Evolutionary conservation across 1,140 invertebrate genomes (phyloP).

Genomic region (Drosophila rhopaloa): DNA sequence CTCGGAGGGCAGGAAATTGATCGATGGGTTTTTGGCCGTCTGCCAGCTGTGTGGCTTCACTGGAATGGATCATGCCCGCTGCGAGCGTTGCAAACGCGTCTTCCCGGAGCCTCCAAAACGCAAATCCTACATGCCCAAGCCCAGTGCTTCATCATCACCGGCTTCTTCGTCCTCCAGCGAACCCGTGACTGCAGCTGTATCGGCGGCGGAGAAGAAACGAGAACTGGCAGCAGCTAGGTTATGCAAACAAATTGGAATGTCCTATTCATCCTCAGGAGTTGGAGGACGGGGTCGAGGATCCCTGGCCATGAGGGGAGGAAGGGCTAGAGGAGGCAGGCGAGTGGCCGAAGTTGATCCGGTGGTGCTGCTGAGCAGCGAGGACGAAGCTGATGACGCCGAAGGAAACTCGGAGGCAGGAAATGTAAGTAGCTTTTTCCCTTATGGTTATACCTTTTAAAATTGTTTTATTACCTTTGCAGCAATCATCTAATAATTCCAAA

Average conservation of each 20-base stretch:
- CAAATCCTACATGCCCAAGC: conserved; percentile 84
- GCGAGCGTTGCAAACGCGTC: conserved; percentile 87
- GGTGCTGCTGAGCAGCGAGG: conserved; percentile 88
- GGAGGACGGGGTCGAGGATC: conserved; percentile 47
- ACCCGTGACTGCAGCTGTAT: conserved; percentile 63
- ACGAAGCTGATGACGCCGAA: conserved; percentile 84
- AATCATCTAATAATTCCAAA: conserved; percentile 32
- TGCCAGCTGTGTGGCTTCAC: conserved; percentile 90
- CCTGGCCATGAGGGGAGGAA: conserved; percentile 64
- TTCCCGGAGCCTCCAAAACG: conserved; percentile 87
- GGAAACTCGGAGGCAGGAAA: conserved; percentile 41
- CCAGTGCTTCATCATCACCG: conserved; percentile 39
- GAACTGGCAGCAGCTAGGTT: conserved; percentile 38
- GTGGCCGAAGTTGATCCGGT: conserved; percentile 87
- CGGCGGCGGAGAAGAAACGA: conserved; percentile 65
- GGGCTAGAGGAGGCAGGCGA: conserved; percentile 61
- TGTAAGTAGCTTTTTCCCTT: conserved; percentile 37
- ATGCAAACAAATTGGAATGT: conserved; percentile 30
- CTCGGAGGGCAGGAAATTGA: conserved; percentile 85
- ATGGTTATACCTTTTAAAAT: not conserved
- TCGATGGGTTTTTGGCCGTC: conserved; percentile 89
- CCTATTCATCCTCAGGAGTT: conserved; percentile 9
- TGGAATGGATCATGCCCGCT: conserved; percentile 89
- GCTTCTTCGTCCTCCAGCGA: conserved; percentile 57
- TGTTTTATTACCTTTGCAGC: conserved; percentile 8